Evolutionary conservation across 2,797 vertebrate genomes (phyloP).

Genomic region (Sitta carolinensis): DNA sequence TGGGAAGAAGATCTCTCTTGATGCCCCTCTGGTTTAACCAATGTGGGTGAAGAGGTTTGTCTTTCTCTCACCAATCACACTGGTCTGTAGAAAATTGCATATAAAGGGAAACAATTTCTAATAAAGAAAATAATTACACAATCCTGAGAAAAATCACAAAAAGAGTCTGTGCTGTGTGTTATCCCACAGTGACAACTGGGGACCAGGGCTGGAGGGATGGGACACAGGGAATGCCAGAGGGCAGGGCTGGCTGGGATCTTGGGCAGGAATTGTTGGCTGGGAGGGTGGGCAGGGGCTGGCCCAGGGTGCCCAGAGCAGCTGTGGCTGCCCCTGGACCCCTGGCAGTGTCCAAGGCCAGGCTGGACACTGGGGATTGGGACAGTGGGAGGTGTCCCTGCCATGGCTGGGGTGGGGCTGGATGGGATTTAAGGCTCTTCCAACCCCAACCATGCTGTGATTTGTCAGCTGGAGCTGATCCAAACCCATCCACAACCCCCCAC

Average conservation of each 20-base stretch:
- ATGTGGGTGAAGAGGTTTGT: no score
- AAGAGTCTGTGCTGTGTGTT: no score
- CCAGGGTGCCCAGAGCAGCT: not conserved
- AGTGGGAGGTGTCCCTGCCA: not conserved
- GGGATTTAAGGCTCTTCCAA: fast-evolving
- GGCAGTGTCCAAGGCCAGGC: not conserved
- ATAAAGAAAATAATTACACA: no score
- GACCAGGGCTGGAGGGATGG: not conserved
- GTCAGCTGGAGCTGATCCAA: not conserved
- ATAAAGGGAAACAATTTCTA: no score
- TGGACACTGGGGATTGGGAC: not conserved
- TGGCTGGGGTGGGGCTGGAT: fast-evolving
- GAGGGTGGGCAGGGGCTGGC: not conserved
- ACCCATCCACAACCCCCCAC: not conserved
- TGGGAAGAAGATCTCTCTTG: no score
- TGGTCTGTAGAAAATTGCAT: no score
- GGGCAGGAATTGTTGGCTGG: fast-evolving
- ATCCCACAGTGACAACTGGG: no score
- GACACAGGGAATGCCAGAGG: not conserved
- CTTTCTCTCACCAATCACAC: no score
- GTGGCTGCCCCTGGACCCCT: not conserved
- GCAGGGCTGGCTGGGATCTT: not conserved
- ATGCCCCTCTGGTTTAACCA: no score
- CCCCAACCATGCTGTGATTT: not conserved
- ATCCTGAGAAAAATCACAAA: no score